Conservation (phyloP, 2,113 vertebrate species). For the Microcebus griseorufus region DNA sequence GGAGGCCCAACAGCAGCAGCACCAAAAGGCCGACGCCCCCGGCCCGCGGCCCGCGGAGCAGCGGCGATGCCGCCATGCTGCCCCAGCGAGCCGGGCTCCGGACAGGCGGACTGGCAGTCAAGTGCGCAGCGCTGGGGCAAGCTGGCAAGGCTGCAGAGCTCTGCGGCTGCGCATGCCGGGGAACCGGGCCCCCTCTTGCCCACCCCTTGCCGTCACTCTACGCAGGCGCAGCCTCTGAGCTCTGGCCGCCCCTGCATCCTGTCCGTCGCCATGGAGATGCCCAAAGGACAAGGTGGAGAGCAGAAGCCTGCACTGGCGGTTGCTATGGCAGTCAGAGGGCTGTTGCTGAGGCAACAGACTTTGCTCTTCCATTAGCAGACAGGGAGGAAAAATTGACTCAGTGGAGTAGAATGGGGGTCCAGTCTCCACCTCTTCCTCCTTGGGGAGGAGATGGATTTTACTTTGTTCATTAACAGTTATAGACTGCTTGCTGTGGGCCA, state of each 20-base stretch:
- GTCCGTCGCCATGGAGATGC: conserved; percentile 56
- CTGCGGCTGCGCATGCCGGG: conserved; percentile 61
- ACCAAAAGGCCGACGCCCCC: conserved; percentile 72
- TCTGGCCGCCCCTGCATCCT: not conserved
- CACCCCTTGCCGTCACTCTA: not conserved
- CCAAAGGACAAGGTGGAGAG: conserved; percentile 60
- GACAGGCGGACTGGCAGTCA: conserved; percentile 68
- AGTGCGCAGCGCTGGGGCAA: conserved; percentile 47
- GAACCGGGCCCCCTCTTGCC: not conserved
- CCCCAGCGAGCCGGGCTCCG: conserved; percentile 75
- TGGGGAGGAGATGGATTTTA: not conserved
- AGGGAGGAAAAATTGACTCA: conserved; percentile 47
- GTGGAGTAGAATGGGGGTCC: not conserved
- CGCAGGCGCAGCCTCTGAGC: conserved; percentile 59
- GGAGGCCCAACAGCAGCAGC: conserved; percentile 61
- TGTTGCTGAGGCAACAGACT: conserved; percentile 71
- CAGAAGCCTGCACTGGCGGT: conserved; percentile 50
- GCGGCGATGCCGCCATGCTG: conserved; percentile 74
- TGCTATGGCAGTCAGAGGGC: conserved; percentile 69
- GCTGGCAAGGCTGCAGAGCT: not conserved
- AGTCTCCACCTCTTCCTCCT: not conserved
- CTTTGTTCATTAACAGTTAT: not conserved
- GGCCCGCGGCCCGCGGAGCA: conserved; percentile 75
- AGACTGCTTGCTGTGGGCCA: not conserved
- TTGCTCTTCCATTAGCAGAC: conserved; percentile 28